Evolutionary conservation across 2,113 vertebrate species (phyloP).

Genomic region (Dasyprocta punctata): DNA sequence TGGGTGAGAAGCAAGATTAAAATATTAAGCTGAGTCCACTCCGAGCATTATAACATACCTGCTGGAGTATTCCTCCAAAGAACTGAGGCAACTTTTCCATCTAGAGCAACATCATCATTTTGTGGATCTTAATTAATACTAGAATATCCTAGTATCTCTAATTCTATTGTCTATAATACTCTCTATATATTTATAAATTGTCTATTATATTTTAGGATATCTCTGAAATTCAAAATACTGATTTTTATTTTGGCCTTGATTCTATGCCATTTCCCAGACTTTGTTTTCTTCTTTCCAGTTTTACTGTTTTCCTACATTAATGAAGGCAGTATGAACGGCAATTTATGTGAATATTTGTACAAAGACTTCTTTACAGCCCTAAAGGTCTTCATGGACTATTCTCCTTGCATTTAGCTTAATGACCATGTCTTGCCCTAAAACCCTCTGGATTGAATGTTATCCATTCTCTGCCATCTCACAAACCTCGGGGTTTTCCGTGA

Average conservation of each 20-base stretch:
- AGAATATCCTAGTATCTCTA: neutral
- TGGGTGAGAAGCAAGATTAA: neutral
- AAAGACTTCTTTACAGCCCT: neutral
- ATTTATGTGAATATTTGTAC: neutral
- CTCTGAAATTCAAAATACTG: neutral
- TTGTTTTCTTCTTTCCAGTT: neutral
- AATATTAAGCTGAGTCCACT: neutral
- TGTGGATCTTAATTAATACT: neutral
- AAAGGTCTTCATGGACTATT: neutral
- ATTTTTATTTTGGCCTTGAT: neutral
- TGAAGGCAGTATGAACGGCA: neutral
- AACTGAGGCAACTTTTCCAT: neutral
- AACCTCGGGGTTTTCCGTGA: accelerated
- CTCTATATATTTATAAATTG: neutral
- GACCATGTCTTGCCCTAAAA: too few relatives aligned
- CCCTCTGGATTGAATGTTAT: neutral
- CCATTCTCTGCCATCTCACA: neutral
- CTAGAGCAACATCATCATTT: neutral
- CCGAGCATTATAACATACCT: neutral
- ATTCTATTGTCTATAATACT: neutral
- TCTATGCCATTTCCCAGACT: neutral
- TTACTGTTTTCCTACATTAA: neutral
- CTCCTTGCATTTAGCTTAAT: neutral
- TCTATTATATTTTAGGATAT: neutral
- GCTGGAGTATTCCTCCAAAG: neutral